phyloP scores from a whole-genome alignment of 2,113 vertebrate genomes.

The Scomber japonicus region DNA sequence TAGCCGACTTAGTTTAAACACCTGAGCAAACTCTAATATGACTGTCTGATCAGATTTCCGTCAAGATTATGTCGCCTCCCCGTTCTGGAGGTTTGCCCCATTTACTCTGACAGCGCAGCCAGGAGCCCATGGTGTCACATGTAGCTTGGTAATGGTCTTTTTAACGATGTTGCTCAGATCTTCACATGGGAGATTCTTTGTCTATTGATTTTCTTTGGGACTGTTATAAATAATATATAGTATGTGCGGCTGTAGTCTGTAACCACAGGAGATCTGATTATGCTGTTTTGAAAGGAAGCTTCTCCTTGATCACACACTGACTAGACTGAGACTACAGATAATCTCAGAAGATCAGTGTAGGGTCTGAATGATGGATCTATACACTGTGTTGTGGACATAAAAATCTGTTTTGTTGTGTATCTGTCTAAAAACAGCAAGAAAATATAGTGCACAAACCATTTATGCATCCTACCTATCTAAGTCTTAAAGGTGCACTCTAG shows the following conservation, averaged over 20 bases:
- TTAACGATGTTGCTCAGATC: conserved; percentile 35
- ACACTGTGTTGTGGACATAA: background rate
- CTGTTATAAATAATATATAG: background rate
- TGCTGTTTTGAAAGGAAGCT: background rate
- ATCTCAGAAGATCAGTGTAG: background rate
- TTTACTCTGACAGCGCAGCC: conserved; percentile 42
- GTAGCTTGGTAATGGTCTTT: conserved; percentile 5
- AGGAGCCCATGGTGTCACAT: conserved; percentile 8
- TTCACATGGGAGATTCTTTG: conserved; percentile 1
- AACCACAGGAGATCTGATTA: background rate
- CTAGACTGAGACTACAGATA: background rate
- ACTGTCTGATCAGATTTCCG: conserved; percentile 70
- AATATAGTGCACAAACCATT: background rate
- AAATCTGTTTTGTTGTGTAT: background rate
- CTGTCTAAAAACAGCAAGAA: background rate
- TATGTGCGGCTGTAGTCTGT: background rate
- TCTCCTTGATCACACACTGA: background rate
- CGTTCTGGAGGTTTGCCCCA: conserved; percentile 21
- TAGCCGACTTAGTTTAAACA: conserved; percentile 45
- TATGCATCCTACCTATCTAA: background rate
- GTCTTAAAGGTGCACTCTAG: background rate
- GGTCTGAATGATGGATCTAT: background rate
- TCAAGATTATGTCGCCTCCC: conserved; percentile 57
- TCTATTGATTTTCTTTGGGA: conserved; percentile 1
- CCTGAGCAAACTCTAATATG: conserved; percentile 57